Evolutionary conservation across 1,140 invertebrate species (phyloP).

Genomic region (Ephestia elutella): DNA sequence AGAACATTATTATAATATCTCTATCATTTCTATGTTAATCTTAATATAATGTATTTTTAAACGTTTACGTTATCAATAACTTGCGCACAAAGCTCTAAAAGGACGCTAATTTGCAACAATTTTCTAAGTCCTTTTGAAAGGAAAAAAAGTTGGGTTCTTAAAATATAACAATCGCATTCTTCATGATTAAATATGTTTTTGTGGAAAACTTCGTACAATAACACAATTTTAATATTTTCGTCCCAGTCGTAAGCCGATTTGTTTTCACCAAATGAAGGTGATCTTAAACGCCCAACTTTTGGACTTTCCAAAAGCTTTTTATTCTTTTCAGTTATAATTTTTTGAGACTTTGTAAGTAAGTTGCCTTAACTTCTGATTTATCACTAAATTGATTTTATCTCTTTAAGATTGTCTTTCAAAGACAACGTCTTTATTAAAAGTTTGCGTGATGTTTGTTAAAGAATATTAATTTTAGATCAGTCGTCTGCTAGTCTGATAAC

Average conservation of each 20-base stretch:
- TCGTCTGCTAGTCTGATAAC: background rate
- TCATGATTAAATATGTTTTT: background rate
- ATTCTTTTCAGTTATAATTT: constrained; percentile 3
- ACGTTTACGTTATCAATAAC: too few relatives aligned
- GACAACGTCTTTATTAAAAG: constrained; percentile 3
- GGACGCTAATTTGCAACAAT: too few relatives aligned
- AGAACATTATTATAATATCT: too few relatives aligned
- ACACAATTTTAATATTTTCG: constrained; percentile 4
- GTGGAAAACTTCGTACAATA: background rate
- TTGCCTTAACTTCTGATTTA: background rate
- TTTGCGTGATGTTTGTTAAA: background rate
- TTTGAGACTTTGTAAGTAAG: background rate
- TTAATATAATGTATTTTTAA: too few relatives aligned
- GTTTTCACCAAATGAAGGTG: background rate
- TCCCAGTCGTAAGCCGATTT: background rate
- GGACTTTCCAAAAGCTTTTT: background rate
- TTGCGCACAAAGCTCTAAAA: too few relatives aligned
- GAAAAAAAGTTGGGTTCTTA: constrained; percentile 14
- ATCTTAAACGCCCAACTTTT: background rate
- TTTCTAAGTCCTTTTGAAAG: background rate
- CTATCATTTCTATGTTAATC: too few relatives aligned
- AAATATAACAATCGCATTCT: background rate
- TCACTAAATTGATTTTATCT: background rate
- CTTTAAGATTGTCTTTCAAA: background rate
- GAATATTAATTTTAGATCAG: background rate